Conservation (phyloP, 2,797 vertebrate species). For the Picus viridis region DNA sequence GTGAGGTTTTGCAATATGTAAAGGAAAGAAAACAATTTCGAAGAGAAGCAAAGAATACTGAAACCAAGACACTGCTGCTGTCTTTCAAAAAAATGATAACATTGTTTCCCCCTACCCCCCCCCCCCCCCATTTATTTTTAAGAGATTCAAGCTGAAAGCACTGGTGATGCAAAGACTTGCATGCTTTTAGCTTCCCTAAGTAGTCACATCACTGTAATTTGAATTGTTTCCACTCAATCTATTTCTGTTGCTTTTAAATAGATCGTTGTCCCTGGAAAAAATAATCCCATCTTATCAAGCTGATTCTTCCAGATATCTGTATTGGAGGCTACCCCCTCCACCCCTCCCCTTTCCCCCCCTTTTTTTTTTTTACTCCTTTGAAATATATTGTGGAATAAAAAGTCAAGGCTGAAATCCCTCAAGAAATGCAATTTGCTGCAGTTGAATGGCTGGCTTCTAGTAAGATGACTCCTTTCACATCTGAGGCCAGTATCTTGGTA, state of each 20-base stretch:
- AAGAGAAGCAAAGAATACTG: slow-evolving; percentile 10
- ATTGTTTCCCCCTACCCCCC: not conserved
- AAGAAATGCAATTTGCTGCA: slow-evolving; percentile 11
- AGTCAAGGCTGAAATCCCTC: slow-evolving; percentile 30
- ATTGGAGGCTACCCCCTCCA: not conserved
- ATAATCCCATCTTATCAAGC: not conserved
- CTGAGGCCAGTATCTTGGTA: slow-evolving; percentile 23
- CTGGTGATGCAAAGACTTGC: not conserved
- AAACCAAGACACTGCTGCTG: not conserved
- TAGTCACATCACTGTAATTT: not conserved
- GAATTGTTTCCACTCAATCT: not conserved
- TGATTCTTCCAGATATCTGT: not conserved
- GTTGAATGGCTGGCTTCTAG: not conserved
- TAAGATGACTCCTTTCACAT: not conserved
- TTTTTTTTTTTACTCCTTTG: not conserved
- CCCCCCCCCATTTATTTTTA: not conserved
- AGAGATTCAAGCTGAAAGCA: slow-evolving; percentile 31
- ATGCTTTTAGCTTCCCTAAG: not conserved
- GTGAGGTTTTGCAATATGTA: not conserved
- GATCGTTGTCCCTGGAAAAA: slow-evolving; percentile 10
- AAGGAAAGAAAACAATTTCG: not conserved
- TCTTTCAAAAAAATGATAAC: not conserved
- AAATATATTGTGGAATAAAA: slow-evolving; percentile 3
- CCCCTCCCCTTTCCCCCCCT: too few relatives aligned
- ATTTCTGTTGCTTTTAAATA: slow-evolving; percentile 12